A percentile compares a stretch with the other conserved stretches of the same genome.
These are phyloP conservation scores for Megalonaias nervosa DNA, from an alignment of 1,140 invertebrate species.

Conservation along the genomic window DNA sequence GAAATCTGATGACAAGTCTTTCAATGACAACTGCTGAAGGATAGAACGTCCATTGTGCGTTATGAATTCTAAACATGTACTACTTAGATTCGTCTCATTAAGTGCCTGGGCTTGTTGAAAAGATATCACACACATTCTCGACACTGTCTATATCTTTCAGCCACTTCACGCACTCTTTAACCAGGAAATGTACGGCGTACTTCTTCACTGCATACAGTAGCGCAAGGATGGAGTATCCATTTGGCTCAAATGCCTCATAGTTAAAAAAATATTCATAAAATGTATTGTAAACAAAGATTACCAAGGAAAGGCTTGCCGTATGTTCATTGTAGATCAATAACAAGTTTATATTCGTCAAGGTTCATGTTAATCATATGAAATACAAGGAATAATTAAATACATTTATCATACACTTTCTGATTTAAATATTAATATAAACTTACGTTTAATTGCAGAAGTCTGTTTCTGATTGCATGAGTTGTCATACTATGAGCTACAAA, in stretches of 20 bases:
- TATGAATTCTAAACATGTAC: slow-evolving; percentile 31
- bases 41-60: slow-evolving; percentile 27
- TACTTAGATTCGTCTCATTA: slow-evolving; percentile 16
- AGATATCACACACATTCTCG: slow-evolving; percentile 31
- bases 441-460: not conserved
- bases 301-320: no score
- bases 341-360: no score
- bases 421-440: not conserved
- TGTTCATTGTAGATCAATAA: no score
- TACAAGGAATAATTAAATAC: no score
- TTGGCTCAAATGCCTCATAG: slow-evolving; percentile 13
- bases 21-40: slow-evolving; percentile 16
- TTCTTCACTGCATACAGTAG: slow-evolving; percentile 30
- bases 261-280: slow-evolving; percentile 23
- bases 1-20: slow-evolving; percentile 24
- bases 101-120: slow-evolving; percentile 30
- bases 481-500: no score
- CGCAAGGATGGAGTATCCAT: slow-evolving; percentile 14
- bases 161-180: slow-evolving; percentile 28
- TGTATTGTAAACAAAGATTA: slow-evolving; percentile 22
- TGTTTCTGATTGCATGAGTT: no score
- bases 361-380: no score
- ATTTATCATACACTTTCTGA: no score
- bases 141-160: slow-evolving; percentile 20
- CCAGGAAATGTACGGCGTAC: slow-evolving; percentile 31